Evolutionary conservation across 2,797 vertebrate genomes (phyloP).

Genomic region (Threskiornis aethiopicus): DNA sequence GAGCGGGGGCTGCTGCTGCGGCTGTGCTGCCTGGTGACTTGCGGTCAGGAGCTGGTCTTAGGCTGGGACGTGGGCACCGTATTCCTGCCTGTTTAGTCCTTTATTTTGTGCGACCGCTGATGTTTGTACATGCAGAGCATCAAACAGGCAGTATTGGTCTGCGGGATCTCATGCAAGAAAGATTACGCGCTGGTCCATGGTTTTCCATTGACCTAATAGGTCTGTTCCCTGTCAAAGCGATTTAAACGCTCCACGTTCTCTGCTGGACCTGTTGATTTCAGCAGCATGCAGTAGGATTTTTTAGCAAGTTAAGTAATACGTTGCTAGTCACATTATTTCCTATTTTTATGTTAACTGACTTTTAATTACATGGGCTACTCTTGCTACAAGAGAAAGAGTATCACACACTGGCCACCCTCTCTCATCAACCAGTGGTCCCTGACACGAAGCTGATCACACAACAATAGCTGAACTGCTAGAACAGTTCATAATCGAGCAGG

Average conservation of each 20-base stretch:
- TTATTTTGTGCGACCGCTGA: neutral
- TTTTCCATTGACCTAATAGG: neutral
- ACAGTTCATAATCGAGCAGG: accelerated
- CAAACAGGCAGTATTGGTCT: neutral
- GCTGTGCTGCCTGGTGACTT: neutral
- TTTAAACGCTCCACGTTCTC: accelerated
- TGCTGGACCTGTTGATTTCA: neutral
- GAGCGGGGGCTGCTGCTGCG: no score
- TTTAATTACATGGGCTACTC: neutral
- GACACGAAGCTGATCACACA: accelerated
- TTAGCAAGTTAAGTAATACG: neutral
- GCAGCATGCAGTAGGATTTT: neutral
- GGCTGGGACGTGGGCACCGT: accelerated
- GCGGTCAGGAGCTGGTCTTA: accelerated
- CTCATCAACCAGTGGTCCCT: accelerated
- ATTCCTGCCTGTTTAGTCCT: no score
- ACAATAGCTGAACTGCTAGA: neutral
- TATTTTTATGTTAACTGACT: accelerated
- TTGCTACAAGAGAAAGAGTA: neutral
- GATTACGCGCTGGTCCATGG: accelerated
- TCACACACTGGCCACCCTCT: accelerated
- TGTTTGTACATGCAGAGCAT: accelerated
- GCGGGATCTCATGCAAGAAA: neutral
- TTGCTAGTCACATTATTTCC: neutral
- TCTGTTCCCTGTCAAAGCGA: neutral